These are phyloP conservation scores for Saturnia pavonia DNA, from an alignment of 2,888 invertebrate genomes.

Conservation along the genomic window DNA sequence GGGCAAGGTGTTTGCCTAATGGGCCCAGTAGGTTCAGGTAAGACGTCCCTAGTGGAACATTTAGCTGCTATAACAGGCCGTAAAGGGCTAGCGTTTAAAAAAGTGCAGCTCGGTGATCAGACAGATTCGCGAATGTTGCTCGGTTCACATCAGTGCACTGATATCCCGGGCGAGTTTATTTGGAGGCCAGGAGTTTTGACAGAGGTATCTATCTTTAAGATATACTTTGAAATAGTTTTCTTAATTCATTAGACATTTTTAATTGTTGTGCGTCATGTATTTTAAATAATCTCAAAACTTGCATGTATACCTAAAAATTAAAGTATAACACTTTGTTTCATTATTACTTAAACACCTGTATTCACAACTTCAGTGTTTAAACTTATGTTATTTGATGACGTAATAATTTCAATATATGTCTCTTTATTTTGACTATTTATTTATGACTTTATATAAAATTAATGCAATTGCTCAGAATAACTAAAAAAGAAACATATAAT, in stretches of 20 bases:
- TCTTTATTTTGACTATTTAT: background rate
- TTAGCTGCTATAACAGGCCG: slow-evolving; percentile 91
- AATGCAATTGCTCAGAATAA: no score
- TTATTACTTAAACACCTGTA: no score
- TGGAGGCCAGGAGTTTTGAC: slow-evolving; percentile 98
- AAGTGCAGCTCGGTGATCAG: slow-evolving; percentile 97
- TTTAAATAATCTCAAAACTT: no score
- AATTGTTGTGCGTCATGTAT: no score
- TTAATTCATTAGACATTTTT: no score
- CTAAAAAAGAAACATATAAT: no score
- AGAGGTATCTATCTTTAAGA: slow-evolving; percentile 76
- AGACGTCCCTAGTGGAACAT: slow-evolving; percentile 94
- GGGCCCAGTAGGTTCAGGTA: slow-evolving; percentile 97
- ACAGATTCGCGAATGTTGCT: slow-evolving; percentile 97
- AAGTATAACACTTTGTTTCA: background rate
- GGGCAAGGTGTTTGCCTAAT: slow-evolving; percentile 87
- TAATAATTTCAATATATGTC: background rate
- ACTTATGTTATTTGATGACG: background rate
- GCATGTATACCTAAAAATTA: no score
- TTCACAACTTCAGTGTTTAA: no score
- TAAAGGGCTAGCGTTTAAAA: slow-evolving; percentile 79
- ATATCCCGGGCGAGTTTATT: slow-evolving; percentile 97
- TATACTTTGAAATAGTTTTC: no score
- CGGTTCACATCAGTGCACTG: slow-evolving; percentile 96
- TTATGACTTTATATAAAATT: background rate